Conservation (phyloP, 1,140 invertebrate genomes). For the Coboldia fuscipes region DNA sequence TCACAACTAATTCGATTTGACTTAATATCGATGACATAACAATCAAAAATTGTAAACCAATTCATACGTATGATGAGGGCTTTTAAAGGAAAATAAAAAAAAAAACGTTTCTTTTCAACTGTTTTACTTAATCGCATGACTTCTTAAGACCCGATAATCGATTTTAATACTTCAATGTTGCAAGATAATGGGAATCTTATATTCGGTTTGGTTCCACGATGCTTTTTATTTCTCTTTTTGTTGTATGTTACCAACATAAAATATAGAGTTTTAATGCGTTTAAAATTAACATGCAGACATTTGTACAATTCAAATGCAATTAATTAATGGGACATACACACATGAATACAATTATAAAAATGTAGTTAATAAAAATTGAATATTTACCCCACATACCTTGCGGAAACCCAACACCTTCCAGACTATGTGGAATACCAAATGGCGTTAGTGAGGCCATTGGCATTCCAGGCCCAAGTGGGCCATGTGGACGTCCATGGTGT, state of each 20-base stretch:
- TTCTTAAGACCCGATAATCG: too few species aligned
- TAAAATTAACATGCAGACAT: neutral
- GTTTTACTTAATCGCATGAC: too few species aligned
- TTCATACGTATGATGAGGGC: too few species aligned
- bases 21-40: too few species aligned
- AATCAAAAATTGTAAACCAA: too few species aligned
- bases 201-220: neutral
- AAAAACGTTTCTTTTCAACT: too few species aligned
- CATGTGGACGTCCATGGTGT: constrained; percentile 19
- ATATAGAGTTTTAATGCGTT: neutral
- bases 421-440: constrained; percentile 23
- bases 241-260: neutral
- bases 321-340: neutral
- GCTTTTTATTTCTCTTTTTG: neutral
- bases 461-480: constrained; percentile 20
- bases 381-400: constrained; percentile 28
- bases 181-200: neutral
- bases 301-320: neutral
- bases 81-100: too few species aligned
- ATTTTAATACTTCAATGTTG: neutral
- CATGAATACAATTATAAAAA: neutral
- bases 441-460: constrained; percentile 21
- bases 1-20: too few species aligned
- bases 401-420: constrained; percentile 25
- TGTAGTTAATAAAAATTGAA: constrained; percentile 3